phyloP scores from a whole-genome alignment of 1,140 invertebrate species.

The Drosophila kepulauana region DNA sequence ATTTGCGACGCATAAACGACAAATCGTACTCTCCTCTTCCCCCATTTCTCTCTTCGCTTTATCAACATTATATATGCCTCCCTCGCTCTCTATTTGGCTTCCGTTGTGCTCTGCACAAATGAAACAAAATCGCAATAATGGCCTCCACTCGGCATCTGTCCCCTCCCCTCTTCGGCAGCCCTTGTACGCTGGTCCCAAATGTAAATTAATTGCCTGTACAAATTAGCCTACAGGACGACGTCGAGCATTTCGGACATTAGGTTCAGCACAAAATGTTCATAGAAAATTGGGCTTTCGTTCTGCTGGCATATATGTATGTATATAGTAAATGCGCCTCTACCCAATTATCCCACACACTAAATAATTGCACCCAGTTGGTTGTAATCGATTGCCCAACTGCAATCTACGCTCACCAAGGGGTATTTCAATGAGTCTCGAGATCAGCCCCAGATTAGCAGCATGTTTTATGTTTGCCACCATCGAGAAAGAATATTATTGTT shows the following conservation, averaged over 20 bases:
- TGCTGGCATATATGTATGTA: not conserved
- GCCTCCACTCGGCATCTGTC: constrained; percentile 4
- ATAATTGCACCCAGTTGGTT: constrained; percentile 35
- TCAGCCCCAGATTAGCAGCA: not conserved
- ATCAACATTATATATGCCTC: constrained; percentile 37
- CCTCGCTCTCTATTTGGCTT: not conserved
- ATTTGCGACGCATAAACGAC: constrained; percentile 31
- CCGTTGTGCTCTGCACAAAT: constrained; percentile 38
- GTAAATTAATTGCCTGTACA: constrained; percentile 81
- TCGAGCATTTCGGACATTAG: constrained; percentile 64
- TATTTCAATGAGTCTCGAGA: not conserved
- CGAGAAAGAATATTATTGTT: not conserved
- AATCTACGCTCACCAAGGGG: constrained; percentile 15
- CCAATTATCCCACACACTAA: constrained; percentile 35
- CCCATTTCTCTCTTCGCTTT: not conserved
- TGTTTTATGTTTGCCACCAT: not conserved
- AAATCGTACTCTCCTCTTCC: constrained; percentile 26
- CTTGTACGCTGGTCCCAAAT: constrained; percentile 51
- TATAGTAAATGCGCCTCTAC: constrained; percentile 28
- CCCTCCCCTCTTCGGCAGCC: not conserved
- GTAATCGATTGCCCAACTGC: constrained; percentile 16
- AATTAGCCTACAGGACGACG: constrained; percentile 66
- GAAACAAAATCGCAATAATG: constrained; percentile 77
- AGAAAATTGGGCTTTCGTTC: constrained; percentile 19
- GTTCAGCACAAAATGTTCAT: constrained; percentile 28